Conservation (phyloP, 2,888 invertebrate species). For the Orthosia gracilis region DNA sequence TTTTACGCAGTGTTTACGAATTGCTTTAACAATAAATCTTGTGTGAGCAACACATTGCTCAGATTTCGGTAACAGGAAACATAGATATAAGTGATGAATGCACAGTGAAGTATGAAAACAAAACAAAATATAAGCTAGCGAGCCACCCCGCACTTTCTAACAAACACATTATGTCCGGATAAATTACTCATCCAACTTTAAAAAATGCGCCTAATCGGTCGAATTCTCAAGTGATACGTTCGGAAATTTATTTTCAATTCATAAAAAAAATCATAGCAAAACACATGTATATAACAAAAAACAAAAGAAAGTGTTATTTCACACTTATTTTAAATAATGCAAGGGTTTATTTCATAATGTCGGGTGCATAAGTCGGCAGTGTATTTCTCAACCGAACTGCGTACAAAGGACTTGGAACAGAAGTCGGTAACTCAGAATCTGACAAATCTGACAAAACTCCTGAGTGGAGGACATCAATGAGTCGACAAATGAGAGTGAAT, state of each 20-base stretch:
- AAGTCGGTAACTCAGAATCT: neutral
- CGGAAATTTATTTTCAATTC: too few relatives aligned
- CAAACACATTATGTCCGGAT: too few relatives aligned
- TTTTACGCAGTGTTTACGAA: conserved; percentile 28
- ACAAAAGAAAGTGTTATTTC: neutral
- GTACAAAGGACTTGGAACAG: neutral
- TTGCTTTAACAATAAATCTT: conserved; percentile 20
- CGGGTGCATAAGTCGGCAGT: neutral
- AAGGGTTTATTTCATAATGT: too few relatives aligned
- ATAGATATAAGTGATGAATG: neutral
- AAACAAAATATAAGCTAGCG: too few relatives aligned
- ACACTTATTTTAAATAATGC: neutral
- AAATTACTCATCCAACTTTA: too few relatives aligned
- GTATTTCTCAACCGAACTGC: neutral
- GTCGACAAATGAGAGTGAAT: neutral
- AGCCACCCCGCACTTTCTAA: too few relatives aligned
- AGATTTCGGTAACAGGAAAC: conserved; percentile 18
- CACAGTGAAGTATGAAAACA: too few relatives aligned
- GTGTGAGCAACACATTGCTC: conserved; percentile 43
- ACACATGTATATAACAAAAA: neutral
- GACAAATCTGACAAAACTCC: neutral
- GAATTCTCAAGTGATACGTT: too few relatives aligned
- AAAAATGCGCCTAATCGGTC: too few relatives aligned
- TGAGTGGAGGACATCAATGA: neutral
- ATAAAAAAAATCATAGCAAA: neutral